Evolutionary conservation across 1,140 invertebrate genomes (phyloP).

Genomic region (Zelostemma sp.): DNA sequence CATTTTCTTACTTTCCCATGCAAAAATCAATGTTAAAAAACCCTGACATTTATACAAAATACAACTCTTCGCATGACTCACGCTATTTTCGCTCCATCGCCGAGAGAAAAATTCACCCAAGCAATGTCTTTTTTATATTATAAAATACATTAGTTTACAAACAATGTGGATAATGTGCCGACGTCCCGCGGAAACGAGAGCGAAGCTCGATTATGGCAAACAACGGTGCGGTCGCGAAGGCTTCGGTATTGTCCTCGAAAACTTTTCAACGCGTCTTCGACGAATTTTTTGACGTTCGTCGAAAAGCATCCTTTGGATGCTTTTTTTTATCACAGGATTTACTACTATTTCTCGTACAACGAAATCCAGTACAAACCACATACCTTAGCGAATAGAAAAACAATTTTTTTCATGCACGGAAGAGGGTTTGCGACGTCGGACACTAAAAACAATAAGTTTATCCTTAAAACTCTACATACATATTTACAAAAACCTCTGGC

Average conservation of each 20-base stretch:
- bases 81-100: slow-evolving; percentile 14
- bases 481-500: slow-evolving; percentile 64
- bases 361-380: background rate
- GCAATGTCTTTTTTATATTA: slow-evolving; percentile 53
- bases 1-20: background rate
- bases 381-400: background rate
- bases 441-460: slow-evolving; percentile 68
- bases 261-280: slow-evolving; percentile 6
- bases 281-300: slow-evolving; percentile 22
- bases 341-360: slow-evolving; percentile 17
- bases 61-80: slow-evolving; percentile 17
- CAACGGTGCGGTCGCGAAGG: slow-evolving; percentile 38
- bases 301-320: slow-evolving; percentile 33
- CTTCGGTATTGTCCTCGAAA: slow-evolving; percentile 48
- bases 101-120: slow-evolving; percentile 49
- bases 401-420: slow-evolving; percentile 14
- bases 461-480: slow-evolving; percentile 69
- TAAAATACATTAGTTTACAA: slow-evolving; percentile 69
- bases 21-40: slow-evolving; percentile 16
- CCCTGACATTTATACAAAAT: slow-evolving; percentile 43
- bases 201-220: slow-evolving; percentile 55
- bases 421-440: slow-evolving; percentile 57
- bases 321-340: slow-evolving; percentile 47
- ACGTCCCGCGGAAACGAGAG: slow-evolving; percentile 54
- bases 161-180: slow-evolving; percentile 65